Conservation (phyloP, 2,888 invertebrate species). For the Vesta saturnalis region DNA sequence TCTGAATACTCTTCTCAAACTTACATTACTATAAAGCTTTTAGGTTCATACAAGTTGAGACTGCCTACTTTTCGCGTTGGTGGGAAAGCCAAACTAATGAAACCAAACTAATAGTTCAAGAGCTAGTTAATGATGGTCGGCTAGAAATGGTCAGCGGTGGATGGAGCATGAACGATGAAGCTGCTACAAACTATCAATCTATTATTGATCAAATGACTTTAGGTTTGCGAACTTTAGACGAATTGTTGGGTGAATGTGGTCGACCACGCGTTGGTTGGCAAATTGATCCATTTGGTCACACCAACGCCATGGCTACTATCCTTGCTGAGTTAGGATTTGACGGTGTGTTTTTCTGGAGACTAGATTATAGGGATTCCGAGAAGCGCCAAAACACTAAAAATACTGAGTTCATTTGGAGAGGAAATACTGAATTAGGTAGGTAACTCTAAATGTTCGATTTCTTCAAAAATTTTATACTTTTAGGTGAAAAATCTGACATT, state of each 20-base stretch:
- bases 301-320: conserved; percentile 81
- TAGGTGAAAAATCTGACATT: conserved; percentile 41
- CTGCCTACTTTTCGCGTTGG: conserved; percentile 84
- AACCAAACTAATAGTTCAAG: conserved; percentile 65
- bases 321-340: conserved; percentile 86
- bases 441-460: neutral
- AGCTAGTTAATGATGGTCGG: conserved; percentile 69
- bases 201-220: conserved; percentile 77
- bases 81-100: conserved; percentile 74
- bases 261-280: conserved; percentile 80
- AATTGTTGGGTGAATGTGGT: conserved; percentile 77
- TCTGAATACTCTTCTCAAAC: conserved; percentile 53
- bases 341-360: conserved; percentile 81
- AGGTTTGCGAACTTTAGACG: conserved; percentile 67
- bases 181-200: conserved; percentile 74
- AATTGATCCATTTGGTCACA: conserved; percentile 85
- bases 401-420: conserved; percentile 85
- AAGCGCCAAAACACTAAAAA: conserved; percentile 65
- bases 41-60: conserved; percentile 67
- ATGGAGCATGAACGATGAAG: conserved; percentile 73
- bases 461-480: neutral
- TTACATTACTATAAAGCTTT: neutral
- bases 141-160: conserved; percentile 71
- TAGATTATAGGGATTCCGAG: conserved; percentile 83
- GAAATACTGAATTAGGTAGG: conserved; percentile 66